phyloP scores from a whole-genome alignment of 2,888 invertebrate genomes.

The Dasypolia templi region DNA sequence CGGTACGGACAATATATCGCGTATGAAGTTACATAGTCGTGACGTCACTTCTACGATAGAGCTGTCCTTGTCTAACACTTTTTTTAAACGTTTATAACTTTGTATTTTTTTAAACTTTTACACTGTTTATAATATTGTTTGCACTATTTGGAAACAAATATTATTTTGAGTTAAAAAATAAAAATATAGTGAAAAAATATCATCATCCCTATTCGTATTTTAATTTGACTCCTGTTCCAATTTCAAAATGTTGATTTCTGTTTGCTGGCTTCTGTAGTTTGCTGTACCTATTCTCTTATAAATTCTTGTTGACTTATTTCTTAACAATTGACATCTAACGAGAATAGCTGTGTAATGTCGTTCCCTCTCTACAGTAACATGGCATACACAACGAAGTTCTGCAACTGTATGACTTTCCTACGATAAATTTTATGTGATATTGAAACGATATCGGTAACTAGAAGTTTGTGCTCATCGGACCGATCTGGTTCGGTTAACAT shows the following conservation, averaged over 20 bases:
- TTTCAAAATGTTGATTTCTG: background rate
- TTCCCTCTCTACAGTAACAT: background rate
- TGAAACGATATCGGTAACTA: background rate
- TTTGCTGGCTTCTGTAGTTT: background rate
- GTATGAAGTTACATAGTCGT: no score
- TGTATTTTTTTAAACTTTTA: no score
- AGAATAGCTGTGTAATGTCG: background rate
- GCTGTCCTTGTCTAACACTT: no score
- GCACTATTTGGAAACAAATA: no score
- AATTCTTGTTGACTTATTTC: background rate
- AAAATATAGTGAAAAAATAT: no score
- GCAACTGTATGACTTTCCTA: background rate
- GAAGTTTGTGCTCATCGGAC: background rate
- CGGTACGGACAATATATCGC: no score
- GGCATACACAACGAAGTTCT: background rate
- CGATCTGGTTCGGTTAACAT: conserved; percentile 1
- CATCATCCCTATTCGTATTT: no score
- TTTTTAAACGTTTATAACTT: no score
- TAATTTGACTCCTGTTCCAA: background rate
- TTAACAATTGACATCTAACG: no score
- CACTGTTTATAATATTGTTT: no score
- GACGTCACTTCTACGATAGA: no score
- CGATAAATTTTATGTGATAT: background rate
- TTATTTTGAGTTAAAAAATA: no score
- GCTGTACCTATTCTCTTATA: background rate